phyloP scores from a whole-genome alignment of 2,888 invertebrate genomes.

The Mythimna lalbum region DNA sequence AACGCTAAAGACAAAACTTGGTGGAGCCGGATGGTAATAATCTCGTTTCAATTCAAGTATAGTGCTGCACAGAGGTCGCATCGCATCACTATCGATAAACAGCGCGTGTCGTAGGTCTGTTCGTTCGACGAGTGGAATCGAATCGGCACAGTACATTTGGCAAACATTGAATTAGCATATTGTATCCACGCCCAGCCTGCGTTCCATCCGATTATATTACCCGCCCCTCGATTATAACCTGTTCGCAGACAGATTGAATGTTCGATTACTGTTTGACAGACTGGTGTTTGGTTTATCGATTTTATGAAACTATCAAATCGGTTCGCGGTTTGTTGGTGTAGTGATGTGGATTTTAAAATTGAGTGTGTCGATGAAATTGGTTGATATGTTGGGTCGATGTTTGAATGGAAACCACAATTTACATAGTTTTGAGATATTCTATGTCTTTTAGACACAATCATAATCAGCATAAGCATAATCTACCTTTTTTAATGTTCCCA shows the following conservation, averaged over 20 bases:
- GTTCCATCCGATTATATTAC: constrained; percentile 72
- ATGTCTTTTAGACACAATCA: neutral
- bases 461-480: no score
- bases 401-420: neutral
- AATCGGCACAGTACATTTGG: constrained; percentile 72
- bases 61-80: constrained; percentile 43
- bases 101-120: constrained; percentile 59
- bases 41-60: neutral
- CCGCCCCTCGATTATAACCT: constrained; percentile 72
- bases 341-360: constrained; percentile 44
- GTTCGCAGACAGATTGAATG: constrained; percentile 62
- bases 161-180: constrained; percentile 79
- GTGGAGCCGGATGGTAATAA: no score
- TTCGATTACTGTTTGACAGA: constrained; percentile 56
- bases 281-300: constrained; percentile 60
- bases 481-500: no score
- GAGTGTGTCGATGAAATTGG: constrained; percentile 4
- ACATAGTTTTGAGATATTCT: neutral
- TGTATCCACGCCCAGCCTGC: constrained; percentile 63
- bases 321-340: constrained; percentile 51
- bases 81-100: constrained; percentile 65
- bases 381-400: neutral
- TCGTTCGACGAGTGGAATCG: constrained; percentile 63
- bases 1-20: neutral
- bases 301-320: constrained; percentile 55